A percentile compares a stretch with the other conserved stretches of the same genome.
Conservation (phyloP, 2,797 vertebrate species). For the Danio aesculapii region DNA sequence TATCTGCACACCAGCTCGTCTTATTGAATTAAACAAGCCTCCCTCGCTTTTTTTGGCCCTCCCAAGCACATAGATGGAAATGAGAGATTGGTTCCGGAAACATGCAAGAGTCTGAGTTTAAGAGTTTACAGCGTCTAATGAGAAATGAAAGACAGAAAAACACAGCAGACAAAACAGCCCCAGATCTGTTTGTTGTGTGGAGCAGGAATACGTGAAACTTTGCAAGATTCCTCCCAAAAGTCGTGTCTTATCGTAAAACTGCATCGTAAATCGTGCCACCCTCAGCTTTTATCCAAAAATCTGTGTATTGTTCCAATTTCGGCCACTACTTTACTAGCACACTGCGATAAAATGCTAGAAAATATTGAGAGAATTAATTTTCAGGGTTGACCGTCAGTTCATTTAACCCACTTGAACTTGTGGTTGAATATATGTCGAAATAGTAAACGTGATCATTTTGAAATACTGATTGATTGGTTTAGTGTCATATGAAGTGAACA, state of each 20-base stretch:
- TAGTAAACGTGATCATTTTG: background rate
- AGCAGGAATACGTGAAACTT: slow-evolving; percentile 54
- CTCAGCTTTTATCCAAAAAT: slow-evolving; percentile 33
- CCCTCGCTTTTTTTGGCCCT: slow-evolving; percentile 26
- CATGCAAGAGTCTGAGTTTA: slow-evolving; percentile 43
- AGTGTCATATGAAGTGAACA: slow-evolving; percentile 7
- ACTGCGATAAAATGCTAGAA: slow-evolving; percentile 23
- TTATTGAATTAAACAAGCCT: slow-evolving; percentile 59
- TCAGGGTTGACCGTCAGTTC: slow-evolving; percentile 21
- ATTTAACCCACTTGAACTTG: slow-evolving; percentile 33
- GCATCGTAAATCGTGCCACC: slow-evolving; percentile 47
- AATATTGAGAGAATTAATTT: background rate
- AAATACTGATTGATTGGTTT: slow-evolving; percentile 23
- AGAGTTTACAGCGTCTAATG: slow-evolving; percentile 48
- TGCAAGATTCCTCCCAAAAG: slow-evolving; percentile 44
- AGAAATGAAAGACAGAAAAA: slow-evolving; percentile 40
- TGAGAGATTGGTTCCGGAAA: slow-evolving; percentile 57
- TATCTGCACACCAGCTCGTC: slow-evolving; percentile 56
- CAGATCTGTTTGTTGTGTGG: slow-evolving; percentile 48
- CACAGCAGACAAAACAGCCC: slow-evolving; percentile 53
- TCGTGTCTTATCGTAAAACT: slow-evolving; percentile 33
- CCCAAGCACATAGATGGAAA: slow-evolving; percentile 39
- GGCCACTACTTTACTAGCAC: slow-evolving; percentile 20
- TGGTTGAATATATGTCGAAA: slow-evolving; percentile 13
- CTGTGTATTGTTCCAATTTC: slow-evolving; percentile 47